Conservation (phyloP, 1,140 invertebrate species). For the Drosophila melanogaster region DNA sequence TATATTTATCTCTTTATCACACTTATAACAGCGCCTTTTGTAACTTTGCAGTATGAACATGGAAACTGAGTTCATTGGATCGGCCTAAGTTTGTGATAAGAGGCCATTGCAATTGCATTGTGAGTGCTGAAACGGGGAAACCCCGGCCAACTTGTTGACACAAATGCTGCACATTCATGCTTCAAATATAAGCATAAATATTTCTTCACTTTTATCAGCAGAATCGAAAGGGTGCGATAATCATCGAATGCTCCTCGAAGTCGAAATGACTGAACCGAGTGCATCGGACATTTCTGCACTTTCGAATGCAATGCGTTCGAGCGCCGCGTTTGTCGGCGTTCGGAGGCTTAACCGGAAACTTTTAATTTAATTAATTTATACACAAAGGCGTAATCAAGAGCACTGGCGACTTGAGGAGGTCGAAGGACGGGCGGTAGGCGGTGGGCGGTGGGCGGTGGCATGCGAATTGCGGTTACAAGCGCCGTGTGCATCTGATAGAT, state of each 20-base stretch:
- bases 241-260: slow-evolving; percentile 6
- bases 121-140: slow-evolving; percentile 7
- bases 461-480: slow-evolving; percentile 67
- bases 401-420: slow-evolving; percentile 45
- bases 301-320: slow-evolving; percentile 38
- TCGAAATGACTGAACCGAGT: neutral
- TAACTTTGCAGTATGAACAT: neutral
- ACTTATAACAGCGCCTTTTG: neutral
- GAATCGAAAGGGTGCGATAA: slow-evolving; percentile 14
- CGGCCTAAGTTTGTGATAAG: slow-evolving; percentile 32
- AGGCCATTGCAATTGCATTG: slow-evolving; percentile 14
- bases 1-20: neutral
- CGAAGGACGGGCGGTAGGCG: slow-evolving; percentile 6
- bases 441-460: slow-evolving; percentile 2
- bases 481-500: slow-evolving; percentile 62
- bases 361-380: slow-evolving; percentile 84
- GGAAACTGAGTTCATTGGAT: slow-evolving; percentile 9
- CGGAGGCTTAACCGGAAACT: slow-evolving; percentile 83
- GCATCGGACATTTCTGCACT: slow-evolving; percentile 10
- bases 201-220: neutral
- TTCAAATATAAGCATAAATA: slow-evolving; percentile 13
- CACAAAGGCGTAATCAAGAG: slow-evolving; percentile 82
- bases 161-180: slow-evolving; percentile 3
- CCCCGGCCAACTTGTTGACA: slow-evolving; percentile 10
- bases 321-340: slow-evolving; percentile 48